These are phyloP conservation scores for Pangasius djambal DNA, from an alignment of 2,797 vertebrate species.

Conservation along the genomic window DNA sequence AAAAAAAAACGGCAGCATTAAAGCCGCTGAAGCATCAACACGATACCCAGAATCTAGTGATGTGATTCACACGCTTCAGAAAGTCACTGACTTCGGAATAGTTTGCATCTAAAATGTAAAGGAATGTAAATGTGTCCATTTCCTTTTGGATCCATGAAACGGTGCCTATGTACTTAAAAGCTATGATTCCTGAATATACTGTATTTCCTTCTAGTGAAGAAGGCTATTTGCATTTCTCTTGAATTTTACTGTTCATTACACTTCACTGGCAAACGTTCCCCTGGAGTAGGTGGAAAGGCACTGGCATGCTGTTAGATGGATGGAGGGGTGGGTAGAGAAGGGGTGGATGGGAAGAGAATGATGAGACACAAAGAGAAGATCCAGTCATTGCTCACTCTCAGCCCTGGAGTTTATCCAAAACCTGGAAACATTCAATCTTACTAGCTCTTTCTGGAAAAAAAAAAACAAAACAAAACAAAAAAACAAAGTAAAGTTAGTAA, in stretches of 20 bases:
- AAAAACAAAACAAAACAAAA: no score
- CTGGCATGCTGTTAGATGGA: conserved; percentile 13
- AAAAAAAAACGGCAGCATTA: background rate
- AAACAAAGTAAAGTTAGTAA: background rate
- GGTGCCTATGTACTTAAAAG: background rate
- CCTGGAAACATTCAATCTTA: conserved; percentile 5
- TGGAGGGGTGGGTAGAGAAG: conserved; percentile 12
- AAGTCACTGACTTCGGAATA: background rate
- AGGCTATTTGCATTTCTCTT: background rate
- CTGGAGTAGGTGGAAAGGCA: conserved; percentile 13
- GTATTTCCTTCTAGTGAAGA: background rate
- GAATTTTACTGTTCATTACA: conserved; percentile 9
- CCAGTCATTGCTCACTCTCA: conserved; percentile 31
- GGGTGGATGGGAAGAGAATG: conserved; percentile 13
- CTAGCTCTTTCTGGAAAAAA: background rate
- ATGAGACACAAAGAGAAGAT: conserved; percentile 18
- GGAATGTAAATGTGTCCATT: background rate
- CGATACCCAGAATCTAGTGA: background rate
- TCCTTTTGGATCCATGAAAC: background rate
- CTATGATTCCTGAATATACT: background rate
- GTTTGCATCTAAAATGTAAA: background rate
- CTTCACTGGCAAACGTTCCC: background rate
- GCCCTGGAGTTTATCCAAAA: conserved; percentile 41
- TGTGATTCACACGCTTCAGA: background rate
- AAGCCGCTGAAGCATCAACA: background rate